Evolutionary conservation across 1,140 invertebrate species (phyloP).

Genomic region (Megathymus violae): DNA sequence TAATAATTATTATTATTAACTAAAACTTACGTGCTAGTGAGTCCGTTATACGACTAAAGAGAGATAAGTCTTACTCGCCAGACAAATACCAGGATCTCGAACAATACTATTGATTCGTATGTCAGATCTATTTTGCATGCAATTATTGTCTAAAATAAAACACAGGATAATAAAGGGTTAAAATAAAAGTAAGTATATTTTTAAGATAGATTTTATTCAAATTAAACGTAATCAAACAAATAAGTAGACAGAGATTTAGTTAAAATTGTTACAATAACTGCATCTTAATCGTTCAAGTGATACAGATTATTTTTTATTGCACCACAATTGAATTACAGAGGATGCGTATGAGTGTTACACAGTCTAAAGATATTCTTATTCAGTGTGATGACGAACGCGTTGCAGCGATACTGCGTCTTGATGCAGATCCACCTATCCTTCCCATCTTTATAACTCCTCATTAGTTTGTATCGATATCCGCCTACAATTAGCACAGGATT

Average conservation of each 20-base stretch:
- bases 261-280: too few species aligned
- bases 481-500: slow-evolving; percentile 46
- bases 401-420: slow-evolving; percentile 45
- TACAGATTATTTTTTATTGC: neutral
- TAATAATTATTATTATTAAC: neutral
- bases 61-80: neutral
- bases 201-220: neutral
- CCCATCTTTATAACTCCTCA: slow-evolving; percentile 32
- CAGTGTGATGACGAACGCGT: slow-evolving; percentile 46
- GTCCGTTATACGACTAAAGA: neutral
- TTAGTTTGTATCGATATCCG: slow-evolving; percentile 45
- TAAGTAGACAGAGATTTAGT: neutral
- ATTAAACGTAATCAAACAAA: neutral
- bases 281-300: too few species aligned
- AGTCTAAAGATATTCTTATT: slow-evolving; percentile 42
- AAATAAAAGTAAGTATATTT: neutral
- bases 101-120: too few species aligned
- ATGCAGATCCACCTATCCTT: slow-evolving; percentile 50
- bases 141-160: neutral
- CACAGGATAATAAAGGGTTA: neutral
- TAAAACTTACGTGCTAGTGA: neutral
- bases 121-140: neutral
- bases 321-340: neutral
- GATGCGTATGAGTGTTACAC: slow-evolving; percentile 45
- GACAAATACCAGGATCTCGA: neutral